Base-by-base conservation (phyloP, 2,888 invertebrate species). In the Pteria penguin region DNA sequence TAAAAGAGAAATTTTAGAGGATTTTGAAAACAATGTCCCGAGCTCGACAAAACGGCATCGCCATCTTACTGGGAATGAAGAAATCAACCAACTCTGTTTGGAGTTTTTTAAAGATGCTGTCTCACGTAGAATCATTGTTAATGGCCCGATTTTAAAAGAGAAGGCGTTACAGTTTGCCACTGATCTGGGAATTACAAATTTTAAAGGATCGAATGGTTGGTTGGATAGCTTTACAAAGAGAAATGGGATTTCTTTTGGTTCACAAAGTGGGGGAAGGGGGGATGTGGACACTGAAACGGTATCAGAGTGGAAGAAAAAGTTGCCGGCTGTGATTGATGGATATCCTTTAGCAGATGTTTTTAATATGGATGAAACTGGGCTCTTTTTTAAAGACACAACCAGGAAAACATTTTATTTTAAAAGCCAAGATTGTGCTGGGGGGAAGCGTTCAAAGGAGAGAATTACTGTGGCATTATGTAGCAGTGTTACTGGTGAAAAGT, bases 131-230 rank as follows among this genome's bases (percentile, higher is more conserved):
- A 22, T 76, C 4, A 62, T 57, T 27, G 54, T 80, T 8, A 72
- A 71, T 0, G 82, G 80, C 0, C 76, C 78, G 3, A 31, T 80
- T 11, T 8, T 78, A 33, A 11, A 65, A 32, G 52, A 61, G 26
- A 60, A 74, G 33, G 76, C 77, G 14, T 31, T 52, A 31, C 29
- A 67, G 26, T 72, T 76, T 68, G 76, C 79, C 4, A 11, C 18
- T 24, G 68, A 78, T 26, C 52, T 79, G 2, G 72, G 55, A 2
- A 72, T 45, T 61, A 62, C 24, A 0, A 33, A 29, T 0, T 74
- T 81, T 36, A 79, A 75, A 36, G 63, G 75, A 29, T 78, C 79
- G 1, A 79, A 69, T 52, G 76, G 79, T 4, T 82, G 78, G 79
- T 29, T 82, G n/a, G 76, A 61, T 4, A 31, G 63, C 27, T 82